Percentiles rank a stretch among this genome's conserved stretches.
These are phyloP conservation scores for Selenia dentaria DNA, from an alignment of 2,888 invertebrate species.

Conservation along the genomic window DNA sequence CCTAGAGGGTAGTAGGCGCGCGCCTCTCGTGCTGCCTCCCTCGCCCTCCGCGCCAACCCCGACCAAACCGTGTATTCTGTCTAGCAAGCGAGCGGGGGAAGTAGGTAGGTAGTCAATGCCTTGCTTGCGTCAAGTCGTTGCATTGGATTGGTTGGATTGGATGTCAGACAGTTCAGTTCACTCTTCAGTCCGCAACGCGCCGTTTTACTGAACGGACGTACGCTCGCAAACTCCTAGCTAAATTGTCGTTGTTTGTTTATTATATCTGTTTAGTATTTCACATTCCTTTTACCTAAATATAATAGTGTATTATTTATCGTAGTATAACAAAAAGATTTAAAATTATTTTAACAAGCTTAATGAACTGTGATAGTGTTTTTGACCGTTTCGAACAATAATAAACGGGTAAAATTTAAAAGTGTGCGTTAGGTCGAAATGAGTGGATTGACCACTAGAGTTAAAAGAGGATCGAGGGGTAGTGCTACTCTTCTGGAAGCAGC, in stretches of 20 bases:
- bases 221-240: slow-evolving; percentile 42
- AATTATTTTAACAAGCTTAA: slow-evolving; percentile 47
- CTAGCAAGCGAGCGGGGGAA: slow-evolving; percentile 63
- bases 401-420: slow-evolving; percentile 49
- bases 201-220: slow-evolving; percentile 59
- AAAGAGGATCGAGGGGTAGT: slow-evolving; percentile 83
- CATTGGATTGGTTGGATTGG: slow-evolving; percentile 32
- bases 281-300: slow-evolving; percentile 50
- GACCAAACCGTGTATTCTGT: slow-evolving; percentile 68
- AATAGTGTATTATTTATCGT: slow-evolving; percentile 39
- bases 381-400: slow-evolving; percentile 68
- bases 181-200: slow-evolving; percentile 71
- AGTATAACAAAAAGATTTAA: slow-evolving; percentile 34
- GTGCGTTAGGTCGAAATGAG: slow-evolving; percentile 80
- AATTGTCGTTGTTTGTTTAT: slow-evolving; percentile 40
- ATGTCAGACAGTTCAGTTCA: slow-evolving; percentile 13
- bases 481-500: slow-evolving; percentile 82
- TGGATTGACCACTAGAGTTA: slow-evolving; percentile 82
- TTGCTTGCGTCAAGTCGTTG: slow-evolving; percentile 53
- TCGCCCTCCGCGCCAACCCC: slow-evolving; percentile 39
- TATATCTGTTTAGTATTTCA: slow-evolving; percentile 55
- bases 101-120: slow-evolving; percentile 60
- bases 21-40: slow-evolving; percentile 27
- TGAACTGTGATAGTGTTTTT: slow-evolving; percentile 74
- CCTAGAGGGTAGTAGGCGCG: slow-evolving; percentile 7